Base-by-base conservation (phyloP, 2,888 invertebrate species). In the Mactromeris polynyma region DNA sequence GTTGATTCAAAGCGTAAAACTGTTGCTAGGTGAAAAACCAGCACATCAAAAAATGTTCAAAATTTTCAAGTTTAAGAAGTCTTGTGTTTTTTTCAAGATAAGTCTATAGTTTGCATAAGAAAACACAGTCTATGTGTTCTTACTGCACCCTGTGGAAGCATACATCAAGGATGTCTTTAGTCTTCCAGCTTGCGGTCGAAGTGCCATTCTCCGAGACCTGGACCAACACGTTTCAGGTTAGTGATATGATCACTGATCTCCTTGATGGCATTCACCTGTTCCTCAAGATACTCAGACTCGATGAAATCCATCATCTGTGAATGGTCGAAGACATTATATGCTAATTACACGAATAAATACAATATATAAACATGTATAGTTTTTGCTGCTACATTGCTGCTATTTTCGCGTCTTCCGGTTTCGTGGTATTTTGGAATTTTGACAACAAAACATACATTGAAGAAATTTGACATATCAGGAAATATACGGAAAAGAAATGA, bases 191-290 rank as follows among this genome's bases (percentile, higher is more conserved):
- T 97, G 95, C 97, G 97, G 97, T 97, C 97, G 95, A 97, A 97
- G 94, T 97, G 95, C 96, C 97, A 97, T 94, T 97, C 97, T 91
- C 97, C 97, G 78, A 97, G 96, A 33, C 97, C 97, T 14, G 97
- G 90, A 14, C 97, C 97, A 89, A 97, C 97, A 80, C 97, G 97
- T 94, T 98, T 98, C 94, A 98, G 97, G 96, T 98, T 98, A 42
- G 98, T 98, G 81, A 98, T 97, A 94, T 98, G 97, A 96, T 98
- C 98, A 9, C 97, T 97, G 58, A 98, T 97, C 94, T 97, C 97
- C 94, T 97, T 97, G 93, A 98, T 97, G 86, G 97, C 97, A 89
- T 97, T 97, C 88, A 97, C 97, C 91, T 96, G 96, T 84, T 96
- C 96, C 83, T 93, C 93, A 85, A 96, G 94, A 93, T 97, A 98